Evolutionary conservation across 2,113 vertebrate genomes (phyloP), one percentile per base, ranked within the genome.

Genomic region (Phylloscopus trochilus): DNA sequence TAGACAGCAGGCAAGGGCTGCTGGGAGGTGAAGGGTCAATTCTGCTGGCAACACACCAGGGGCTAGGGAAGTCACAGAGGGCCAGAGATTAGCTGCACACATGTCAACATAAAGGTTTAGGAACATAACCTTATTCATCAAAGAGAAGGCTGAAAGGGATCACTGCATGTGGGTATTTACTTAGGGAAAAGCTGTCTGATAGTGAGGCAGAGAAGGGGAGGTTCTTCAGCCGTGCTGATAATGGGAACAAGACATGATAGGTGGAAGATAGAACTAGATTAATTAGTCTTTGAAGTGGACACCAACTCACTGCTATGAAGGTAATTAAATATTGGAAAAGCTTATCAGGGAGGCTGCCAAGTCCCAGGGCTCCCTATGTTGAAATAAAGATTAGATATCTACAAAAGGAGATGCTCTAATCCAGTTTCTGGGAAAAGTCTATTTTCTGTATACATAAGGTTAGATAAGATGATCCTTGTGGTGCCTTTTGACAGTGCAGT

Each of bases 281-380:
- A 92, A 84, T 90, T 90, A 58, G 4, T 60, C 91, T 95, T 92
- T 87, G 77, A 96, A 94, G 89, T 78, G 83, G 94, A 95, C 91
- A 92, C 39, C 68, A 90, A 9, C 39, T 77, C 52, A 56, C 33
- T 67, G 60, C 68, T 78, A 26, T 49, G 62, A 92, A 90, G 63
- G 56, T 72, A 94, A 92, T 87, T 93, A 97, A 95, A 90, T 93
- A 92, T 51, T 91, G 83, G 86, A 93, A 78, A 56, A 93, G 72
- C 80, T 95, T 94, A 93, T 89, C 86, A 90, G 89, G 64, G 80
- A 93, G 33, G 64, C 44, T 94, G 76, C 73, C 37, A n/a, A 91
- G 52, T 89, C 86, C 64, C 43, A 41, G 64, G 39, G 64, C 13
- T 83, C 81, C 83, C 60, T 93, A 52, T 37, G 56, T 75, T 89